Evolutionary conservation across 2,113 vertebrate species (phyloP).

Genomic region (Cavia aperea): DNA sequence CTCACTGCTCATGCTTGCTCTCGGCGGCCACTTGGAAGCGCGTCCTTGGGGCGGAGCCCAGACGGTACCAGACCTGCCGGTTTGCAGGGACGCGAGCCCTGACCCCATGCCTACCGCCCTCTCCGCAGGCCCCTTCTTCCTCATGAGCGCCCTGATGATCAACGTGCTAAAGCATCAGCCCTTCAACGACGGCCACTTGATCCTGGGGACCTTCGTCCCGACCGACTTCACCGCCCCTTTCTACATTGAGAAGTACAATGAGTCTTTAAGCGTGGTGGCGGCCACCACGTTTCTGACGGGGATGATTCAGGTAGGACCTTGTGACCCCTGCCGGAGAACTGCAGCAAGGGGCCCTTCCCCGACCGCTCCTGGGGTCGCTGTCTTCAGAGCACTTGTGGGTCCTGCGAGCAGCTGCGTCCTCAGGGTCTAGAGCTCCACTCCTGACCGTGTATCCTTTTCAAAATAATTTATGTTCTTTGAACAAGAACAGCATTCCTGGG

Average conservation of each 20-base stretch:
- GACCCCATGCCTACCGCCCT: neutral
- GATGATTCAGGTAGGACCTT: constrained; percentile 70
- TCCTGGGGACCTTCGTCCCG: constrained; percentile 48
- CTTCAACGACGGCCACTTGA: constrained; percentile 58
- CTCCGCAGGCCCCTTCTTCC: constrained; percentile 69
- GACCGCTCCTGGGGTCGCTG: neutral
- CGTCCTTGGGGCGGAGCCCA: neutral
- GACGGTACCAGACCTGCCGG: neutral
- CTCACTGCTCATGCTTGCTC: neutral
- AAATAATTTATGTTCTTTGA: neutral
- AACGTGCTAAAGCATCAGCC: constrained; percentile 60
- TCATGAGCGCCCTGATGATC: constrained; percentile 67
- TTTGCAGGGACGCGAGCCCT: neutral
- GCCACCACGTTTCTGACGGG: constrained; percentile 72
- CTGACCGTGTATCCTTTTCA: neutral
- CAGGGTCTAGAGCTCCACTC: neutral
- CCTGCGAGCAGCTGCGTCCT: neutral
- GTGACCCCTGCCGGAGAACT: neutral
- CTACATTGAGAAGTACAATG: constrained; percentile 48
- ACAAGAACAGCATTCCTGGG: neutral
- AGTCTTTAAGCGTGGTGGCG: constrained; percentile 60
- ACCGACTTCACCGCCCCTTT: constrained; percentile 50
- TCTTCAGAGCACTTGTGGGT: neutral
- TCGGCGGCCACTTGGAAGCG: neutral
- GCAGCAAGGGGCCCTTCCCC: neutral